Evolutionary conservation across 2,113 vertebrate genomes (phyloP).

Genomic region (Procavia capensis): DNA sequence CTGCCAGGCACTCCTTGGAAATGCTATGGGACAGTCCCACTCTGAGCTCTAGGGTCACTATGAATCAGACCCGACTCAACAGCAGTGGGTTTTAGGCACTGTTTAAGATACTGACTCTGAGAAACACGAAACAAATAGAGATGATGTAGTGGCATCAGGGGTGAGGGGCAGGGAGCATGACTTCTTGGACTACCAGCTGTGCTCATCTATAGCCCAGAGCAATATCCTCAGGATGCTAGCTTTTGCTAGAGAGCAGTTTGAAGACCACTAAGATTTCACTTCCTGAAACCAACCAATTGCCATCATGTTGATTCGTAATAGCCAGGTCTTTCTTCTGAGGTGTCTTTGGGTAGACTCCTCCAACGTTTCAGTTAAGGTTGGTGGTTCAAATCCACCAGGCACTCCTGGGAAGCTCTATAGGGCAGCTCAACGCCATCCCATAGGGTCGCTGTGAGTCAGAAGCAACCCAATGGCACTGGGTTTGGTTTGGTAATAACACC

Average conservation of each 20-base stretch:
- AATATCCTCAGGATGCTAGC: not conserved
- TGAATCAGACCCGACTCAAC: no score
- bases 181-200: not conserved
- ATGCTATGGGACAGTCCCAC: no score
- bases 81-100: no score
- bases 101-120: not conserved
- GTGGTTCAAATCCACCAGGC: no score
- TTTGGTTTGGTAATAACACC: not conserved
- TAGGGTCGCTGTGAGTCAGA: no score
- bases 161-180: rapidly evolving
- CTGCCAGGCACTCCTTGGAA: no score
- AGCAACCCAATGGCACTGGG: no score
- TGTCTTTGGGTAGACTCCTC: not conserved
- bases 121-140: not conserved
- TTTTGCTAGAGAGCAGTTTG: not conserved
- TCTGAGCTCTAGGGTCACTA: no score
- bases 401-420: no score
- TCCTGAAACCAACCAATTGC: not conserved
- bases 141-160: not conserved
- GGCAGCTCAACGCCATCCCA: no score
- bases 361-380: not conserved
- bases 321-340: not conserved
- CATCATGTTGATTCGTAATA: not conserved
- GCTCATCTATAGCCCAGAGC: not conserved
- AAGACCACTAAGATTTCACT: not conserved